These are phyloP conservation scores for Luperina nickerlii DNA, from an alignment of 2,888 invertebrate species.

Conservation along the genomic window DNA sequence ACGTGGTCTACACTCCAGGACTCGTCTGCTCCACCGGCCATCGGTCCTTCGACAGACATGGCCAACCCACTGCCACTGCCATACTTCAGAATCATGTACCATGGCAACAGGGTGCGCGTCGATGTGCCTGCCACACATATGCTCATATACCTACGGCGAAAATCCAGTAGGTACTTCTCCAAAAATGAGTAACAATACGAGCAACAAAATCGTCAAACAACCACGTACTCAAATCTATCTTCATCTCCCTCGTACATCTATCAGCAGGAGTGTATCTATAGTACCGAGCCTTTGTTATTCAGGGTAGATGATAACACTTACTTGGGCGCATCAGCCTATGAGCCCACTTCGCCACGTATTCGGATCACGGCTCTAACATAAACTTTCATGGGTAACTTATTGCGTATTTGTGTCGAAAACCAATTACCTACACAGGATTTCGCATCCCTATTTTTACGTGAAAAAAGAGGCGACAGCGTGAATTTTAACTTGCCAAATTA, in stretches of 20 bases:
- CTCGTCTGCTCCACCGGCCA: no score
- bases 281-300: constrained; percentile 70
- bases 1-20: no score
- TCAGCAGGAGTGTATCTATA: constrained; percentile 41
- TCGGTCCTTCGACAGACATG: no score
- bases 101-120: neutral
- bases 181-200: constrained; percentile 16
- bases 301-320: constrained; percentile 73
- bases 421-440: constrained; percentile 79
- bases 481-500: constrained; percentile 72
- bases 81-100: neutral
- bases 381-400: constrained; percentile 83
- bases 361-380: constrained; percentile 78
- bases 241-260: constrained; percentile 38
- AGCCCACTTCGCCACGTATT: constrained; percentile 70
- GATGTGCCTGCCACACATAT: neutral
- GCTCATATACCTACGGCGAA: neutral
- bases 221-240: constrained; percentile 52
- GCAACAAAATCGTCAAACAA: constrained; percentile 43
- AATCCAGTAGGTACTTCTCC: neutral
- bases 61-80: no score
- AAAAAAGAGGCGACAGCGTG: constrained; percentile 68
- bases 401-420: constrained; percentile 84
- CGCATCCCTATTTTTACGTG: constrained; percentile 72
- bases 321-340: constrained; percentile 70